Base-by-base conservation (phyloP, 2,113 vertebrate species). In the Brachypteracias leptosomus region DNA sequence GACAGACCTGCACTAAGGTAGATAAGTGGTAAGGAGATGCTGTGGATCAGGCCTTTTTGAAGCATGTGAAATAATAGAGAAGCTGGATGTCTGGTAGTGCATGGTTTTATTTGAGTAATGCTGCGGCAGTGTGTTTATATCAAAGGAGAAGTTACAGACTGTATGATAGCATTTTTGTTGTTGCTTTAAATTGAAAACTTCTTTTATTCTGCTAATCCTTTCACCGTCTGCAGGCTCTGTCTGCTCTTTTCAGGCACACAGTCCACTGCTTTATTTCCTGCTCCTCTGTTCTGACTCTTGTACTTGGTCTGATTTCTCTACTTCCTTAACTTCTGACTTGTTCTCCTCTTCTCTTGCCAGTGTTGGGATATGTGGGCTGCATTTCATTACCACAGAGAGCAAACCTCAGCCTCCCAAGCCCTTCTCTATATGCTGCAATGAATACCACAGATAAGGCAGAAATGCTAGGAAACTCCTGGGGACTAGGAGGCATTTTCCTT, bases 271-370 rank as follows among this genome's bases (percentile, higher is more conserved):
- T 93, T 92, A 93, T 95, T 97, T 96, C 96, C 91, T 90, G 93
- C 75, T 84, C 67, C 88, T 95, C 90, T 95, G 92, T 97, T 97
- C 90, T 95, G 92, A 91, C 85, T 97, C 92, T 91, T 94, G 95
- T 88, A 95, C 86, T 97, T 77, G 90, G 76, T 97, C 94, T 63
- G 84, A 95, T 90, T 95, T 95, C 90, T 94, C 92, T 73, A 66
- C 90, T 97, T 97, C 96, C 96, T 97, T 95, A 91, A 92, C 96
- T 97, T 95, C 90, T 96, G 95, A 97, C 96, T 96, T 77, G 92
- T 28, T 97, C 95, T 94, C 76, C 91, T 95, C 78, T 88, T 52
- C 74, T 83, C 88, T 94, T 97, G 97, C 96, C 96, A 97, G 94
- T 28, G 4, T 40, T 85, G 76, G 85, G 80, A 33, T 95, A 95